Base-by-base conservation (phyloP, 2,113 vertebrate species). In the Nothoprocta perdicaria region DNA sequence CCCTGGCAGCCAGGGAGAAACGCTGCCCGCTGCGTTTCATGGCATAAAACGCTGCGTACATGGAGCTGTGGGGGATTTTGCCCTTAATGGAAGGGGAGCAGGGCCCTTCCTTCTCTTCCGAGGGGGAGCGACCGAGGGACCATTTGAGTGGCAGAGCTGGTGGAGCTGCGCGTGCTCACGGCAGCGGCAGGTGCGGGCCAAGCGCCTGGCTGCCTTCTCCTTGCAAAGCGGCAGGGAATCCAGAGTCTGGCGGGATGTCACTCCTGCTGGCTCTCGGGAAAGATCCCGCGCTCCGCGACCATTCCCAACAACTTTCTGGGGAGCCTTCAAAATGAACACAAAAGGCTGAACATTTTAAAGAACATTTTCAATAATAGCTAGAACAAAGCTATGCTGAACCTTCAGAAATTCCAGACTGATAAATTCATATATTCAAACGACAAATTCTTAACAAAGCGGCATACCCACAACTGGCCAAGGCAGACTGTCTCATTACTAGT, bases 1-100 rank as follows among this genome's bases (percentile, higher is more conserved):
- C 27, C 65, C 48, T 35, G 77, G 62, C 90, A 96, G 48, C 41
- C 89, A 89, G 43, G 87, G 35, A 71, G 18, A 85, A 95, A 88
- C 0, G 10, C n/a, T 81, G 80, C 27, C 77, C 71, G 6, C 35
- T 57, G 48, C 19, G 57, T 53, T 83, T 86, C 83, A 62, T 0
- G 69, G 63, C 88, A 73, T 27, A 81, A 88, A 82, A 43, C 73
- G 45, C 31, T 19, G 60, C 31, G 26, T 85, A 91, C 84, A 84
- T 35, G 4, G 84, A 84, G 33, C 53, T 90, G 67, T 77, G 53
- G 78, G 65, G 38, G 18, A 9, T n/a, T 79, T 92, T 58, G 60
- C 66, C 57, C 91, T 84, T 60, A 78, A 68, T 2, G n/a, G 72
- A 67, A 74, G 29, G 43, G 48, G 93, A 95, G n/a, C 57, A 55